phyloP scores from a whole-genome alignment of 2,797 vertebrate species.

The Bovichtus variegatus region DNA sequence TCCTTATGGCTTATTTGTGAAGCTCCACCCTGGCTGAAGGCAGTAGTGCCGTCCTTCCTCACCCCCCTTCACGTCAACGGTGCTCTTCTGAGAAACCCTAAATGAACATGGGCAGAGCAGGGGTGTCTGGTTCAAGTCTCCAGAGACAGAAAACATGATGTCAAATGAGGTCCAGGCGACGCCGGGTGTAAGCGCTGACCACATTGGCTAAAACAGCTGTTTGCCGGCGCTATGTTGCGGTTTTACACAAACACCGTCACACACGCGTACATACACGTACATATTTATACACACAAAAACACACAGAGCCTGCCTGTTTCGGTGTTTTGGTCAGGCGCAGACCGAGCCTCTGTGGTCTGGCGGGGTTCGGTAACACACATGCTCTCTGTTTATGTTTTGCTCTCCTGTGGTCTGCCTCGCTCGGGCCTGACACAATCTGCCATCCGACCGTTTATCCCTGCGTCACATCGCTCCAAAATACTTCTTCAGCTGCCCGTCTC shows the following conservation, averaged over 20 bases:
- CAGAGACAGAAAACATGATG: constrained; percentile 46
- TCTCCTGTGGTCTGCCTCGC: constrained; percentile 67
- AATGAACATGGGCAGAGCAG: constrained; percentile 64
- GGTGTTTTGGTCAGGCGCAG: constrained; percentile 58
- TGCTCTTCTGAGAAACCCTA: constrained; percentile 49
- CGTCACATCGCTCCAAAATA: not conserved
- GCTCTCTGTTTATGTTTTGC: constrained; percentile 74
- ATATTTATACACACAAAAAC: constrained; percentile 34
- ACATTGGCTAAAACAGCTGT: constrained; percentile 65
- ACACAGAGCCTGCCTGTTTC: constrained; percentile 35
- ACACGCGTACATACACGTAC: constrained; percentile 42
- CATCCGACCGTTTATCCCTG: not conserved
- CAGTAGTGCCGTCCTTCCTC: constrained; percentile 30
- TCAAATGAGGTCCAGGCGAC: constrained; percentile 50
- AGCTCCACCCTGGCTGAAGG: constrained; percentile 31
- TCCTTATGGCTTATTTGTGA: constrained; percentile 7
- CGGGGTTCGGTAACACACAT: constrained; percentile 65
- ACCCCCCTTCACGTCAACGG: constrained; percentile 34
- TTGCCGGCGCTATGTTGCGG: constrained; percentile 68
- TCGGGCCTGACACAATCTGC: constrained; percentile 35
- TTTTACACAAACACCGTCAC: constrained; percentile 73
- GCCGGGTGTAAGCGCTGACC: constrained; percentile 69
- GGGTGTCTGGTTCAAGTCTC: constrained; percentile 51
- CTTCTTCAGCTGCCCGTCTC: not conserved
- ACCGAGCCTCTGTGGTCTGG: constrained; percentile 64